Evolutionary conservation across 1,140 invertebrate genomes (phyloP).

Genomic region (Choristoneura fumiferana): DNA sequence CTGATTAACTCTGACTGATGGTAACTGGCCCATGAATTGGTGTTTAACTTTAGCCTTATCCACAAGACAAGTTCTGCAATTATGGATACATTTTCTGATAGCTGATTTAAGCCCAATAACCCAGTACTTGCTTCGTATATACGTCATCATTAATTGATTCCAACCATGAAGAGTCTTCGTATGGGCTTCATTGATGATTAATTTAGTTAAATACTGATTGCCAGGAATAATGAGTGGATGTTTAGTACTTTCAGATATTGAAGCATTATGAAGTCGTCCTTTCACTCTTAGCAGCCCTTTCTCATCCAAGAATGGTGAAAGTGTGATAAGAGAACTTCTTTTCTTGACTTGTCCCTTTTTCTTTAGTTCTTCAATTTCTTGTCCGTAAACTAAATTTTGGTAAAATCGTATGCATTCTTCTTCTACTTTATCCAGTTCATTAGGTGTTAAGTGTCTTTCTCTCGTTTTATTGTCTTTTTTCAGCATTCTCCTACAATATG

Average conservation of each 20-base stretch:
- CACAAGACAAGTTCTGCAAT: neutral
- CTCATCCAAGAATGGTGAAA: slow-evolving; percentile 42
- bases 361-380: slow-evolving; percentile 19
- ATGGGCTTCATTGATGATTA: slow-evolving; percentile 34
- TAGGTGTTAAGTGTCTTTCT: neutral
- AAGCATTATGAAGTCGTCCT: slow-evolving; percentile 38
- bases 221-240: slow-evolving; percentile 44
- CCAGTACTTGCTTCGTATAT: too few species aligned
- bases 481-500: neutral
- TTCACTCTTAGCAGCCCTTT: slow-evolving; percentile 39
- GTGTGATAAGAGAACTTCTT: slow-evolving; percentile 29
- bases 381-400: slow-evolving; percentile 8
- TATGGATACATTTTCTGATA: slow-evolving; percentile 23
- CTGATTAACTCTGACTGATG: too few species aligned
- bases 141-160: too few species aligned
- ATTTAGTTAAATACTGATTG: slow-evolving; percentile 25
- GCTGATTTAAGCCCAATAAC: slow-evolving; percentile 25
- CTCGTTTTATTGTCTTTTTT: neutral
- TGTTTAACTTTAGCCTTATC: slow-evolving; percentile 20
- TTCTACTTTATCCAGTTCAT: slow-evolving; percentile 11
- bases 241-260: slow-evolving; percentile 25
- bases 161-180: slow-evolving; percentile 29
- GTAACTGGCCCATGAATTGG: too few species aligned
- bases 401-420: slow-evolving; percentile 1
- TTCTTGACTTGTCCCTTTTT: slow-evolving; percentile 4